phyloP scores from a whole-genome alignment of 2,888 invertebrate species.

The Melanostoma scalare region DNA sequence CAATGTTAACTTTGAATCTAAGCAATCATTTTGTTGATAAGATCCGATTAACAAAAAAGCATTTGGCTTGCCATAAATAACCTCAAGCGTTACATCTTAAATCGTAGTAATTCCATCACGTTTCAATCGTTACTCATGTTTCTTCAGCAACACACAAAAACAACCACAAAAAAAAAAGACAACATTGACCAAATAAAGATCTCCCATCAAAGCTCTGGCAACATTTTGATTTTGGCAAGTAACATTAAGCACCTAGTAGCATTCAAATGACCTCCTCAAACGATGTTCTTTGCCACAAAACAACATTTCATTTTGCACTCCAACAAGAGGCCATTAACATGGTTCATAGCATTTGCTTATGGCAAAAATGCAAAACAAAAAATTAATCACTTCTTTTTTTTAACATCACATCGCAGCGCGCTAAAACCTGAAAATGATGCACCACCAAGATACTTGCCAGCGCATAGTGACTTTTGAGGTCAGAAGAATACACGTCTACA shows the following conservation, averaged over 20 bases:
- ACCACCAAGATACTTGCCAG: constrained; percentile 42
- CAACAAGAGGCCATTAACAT: constrained; percentile 68
- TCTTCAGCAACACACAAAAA: background rate
- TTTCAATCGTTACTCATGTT: constrained; percentile 19
- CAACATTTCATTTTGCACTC: constrained; percentile 62
- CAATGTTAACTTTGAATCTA: too few species aligned
- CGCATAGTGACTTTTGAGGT: constrained; percentile 63
- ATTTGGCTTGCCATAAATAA: too few species aligned
- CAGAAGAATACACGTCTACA: constrained; percentile 57
- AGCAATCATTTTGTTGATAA: too few species aligned
- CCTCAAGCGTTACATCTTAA: background rate
- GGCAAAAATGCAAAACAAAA: constrained; percentile 8
- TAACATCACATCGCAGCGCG: constrained; percentile 29
- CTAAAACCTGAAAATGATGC: constrained; percentile 57
- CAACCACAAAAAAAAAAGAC: background rate
- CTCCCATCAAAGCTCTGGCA: background rate
- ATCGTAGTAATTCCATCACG: constrained; percentile 24
- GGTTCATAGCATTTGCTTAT: constrained; percentile 63
- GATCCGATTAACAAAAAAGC: too few species aligned
- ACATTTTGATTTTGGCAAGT: constrained; percentile 43
- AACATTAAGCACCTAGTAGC: constrained; percentile 54
- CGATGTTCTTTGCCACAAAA: constrained; percentile 50
- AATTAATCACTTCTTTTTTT: constrained; percentile 16
- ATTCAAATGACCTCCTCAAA: constrained; percentile 67
- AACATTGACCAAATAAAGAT: constrained; percentile 6